Conservation (phyloP, 1,140 invertebrate species). For the Euglossa dilemma region DNA sequence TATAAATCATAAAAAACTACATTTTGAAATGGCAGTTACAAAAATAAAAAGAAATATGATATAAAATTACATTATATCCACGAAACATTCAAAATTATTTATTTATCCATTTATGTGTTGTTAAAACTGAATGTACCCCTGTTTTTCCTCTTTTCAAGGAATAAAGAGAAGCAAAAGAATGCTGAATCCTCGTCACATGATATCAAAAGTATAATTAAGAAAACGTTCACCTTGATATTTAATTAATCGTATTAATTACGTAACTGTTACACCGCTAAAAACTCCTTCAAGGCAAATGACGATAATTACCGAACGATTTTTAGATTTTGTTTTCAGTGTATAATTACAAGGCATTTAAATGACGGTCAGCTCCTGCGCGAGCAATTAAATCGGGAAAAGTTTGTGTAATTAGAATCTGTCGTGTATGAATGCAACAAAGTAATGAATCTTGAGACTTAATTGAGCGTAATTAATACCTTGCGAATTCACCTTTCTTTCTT, state of each 20-base stretch:
- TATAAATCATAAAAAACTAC: no score
- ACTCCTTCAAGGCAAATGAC: not conserved
- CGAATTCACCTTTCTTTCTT: no score
- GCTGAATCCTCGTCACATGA: no score
- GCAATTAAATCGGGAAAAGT: not conserved
- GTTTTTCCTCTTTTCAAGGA: not conserved
- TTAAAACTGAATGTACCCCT: not conserved
- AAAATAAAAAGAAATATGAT: no score
- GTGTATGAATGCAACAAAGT: conserved; percentile 8
- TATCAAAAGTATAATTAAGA: not conserved
- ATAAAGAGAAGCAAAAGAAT: not conserved
- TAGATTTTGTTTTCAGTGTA: not conserved
- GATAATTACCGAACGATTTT: conserved; percentile 4
- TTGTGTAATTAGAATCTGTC: conserved; percentile 2
- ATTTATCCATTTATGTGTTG: no score
- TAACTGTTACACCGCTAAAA: not conserved
- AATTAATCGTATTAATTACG: not conserved
- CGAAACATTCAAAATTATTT: no score
- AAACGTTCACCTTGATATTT: not conserved
- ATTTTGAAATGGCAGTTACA: no score
- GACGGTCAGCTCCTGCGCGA: not conserved
- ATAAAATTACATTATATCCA: no score
- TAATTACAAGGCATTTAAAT: conserved; percentile 1
- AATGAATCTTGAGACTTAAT: conserved; percentile 1
- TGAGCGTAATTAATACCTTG: conserved; percentile 9